Conservation (phyloP, 2,797 vertebrate species). For the Clarias laeviceps region DNA sequence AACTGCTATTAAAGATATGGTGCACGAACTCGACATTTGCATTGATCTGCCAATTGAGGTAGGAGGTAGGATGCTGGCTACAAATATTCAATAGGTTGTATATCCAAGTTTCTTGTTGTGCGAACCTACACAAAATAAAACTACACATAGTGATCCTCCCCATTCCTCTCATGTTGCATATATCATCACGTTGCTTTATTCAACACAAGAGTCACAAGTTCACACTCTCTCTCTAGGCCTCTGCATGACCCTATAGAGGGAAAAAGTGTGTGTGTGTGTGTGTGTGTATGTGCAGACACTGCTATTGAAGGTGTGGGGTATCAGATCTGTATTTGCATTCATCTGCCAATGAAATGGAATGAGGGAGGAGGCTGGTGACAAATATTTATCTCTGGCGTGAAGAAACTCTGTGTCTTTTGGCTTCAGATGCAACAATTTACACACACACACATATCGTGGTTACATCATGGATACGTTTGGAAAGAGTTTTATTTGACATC, state of each 20-base stretch:
- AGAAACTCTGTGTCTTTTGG: not conserved
- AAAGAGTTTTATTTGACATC: not conserved
- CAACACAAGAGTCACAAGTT: slow-evolving; percentile 36
- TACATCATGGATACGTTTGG: not conserved
- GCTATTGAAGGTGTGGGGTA: slow-evolving; percentile 24
- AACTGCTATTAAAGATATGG: too few relatives aligned
- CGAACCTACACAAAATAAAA: not conserved
- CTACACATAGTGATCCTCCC: slow-evolving; percentile 4
- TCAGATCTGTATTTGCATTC: slow-evolving; percentile 39
- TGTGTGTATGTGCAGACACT: not conserved
- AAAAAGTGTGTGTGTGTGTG: not conserved
- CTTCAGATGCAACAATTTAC: slow-evolving; percentile 5
- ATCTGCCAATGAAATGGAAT: slow-evolving; percentile 35
- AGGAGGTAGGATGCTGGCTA: too few relatives aligned
- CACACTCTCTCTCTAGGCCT: slow-evolving; percentile 26
- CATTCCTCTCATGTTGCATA: not conserved
- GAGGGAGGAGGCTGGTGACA: not conserved
- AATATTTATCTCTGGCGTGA: slow-evolving; percentile 39
- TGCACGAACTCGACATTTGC: too few relatives aligned
- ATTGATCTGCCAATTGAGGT: too few relatives aligned
- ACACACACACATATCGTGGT: not conserved
- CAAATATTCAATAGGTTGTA: not conserved
- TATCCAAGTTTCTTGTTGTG: not conserved
- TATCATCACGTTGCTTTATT: slow-evolving; percentile 20
- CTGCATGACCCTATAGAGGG: slow-evolving; percentile 29